Percentiles rank a stretch among this genome's conserved stretches.
Conservation (phyloP, 2,797 vertebrate species). For the Alcedo atthis region DNA sequence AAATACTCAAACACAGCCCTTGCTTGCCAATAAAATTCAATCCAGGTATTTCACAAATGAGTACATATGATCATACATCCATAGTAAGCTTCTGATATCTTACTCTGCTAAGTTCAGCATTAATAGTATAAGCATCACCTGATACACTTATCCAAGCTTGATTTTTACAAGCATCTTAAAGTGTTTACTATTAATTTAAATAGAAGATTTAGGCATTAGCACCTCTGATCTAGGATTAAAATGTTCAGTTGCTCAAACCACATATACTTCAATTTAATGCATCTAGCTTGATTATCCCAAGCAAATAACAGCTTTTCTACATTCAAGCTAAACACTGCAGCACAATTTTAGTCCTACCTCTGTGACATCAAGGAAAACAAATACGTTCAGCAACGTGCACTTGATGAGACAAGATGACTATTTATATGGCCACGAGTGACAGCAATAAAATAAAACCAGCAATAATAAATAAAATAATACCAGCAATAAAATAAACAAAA, state of each 20-base stretch:
- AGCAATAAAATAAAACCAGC: background rate
- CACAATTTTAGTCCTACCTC: background rate
- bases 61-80: background rate
- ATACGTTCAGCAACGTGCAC: rapidly evolving
- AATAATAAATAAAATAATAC: too few relatives aligned
- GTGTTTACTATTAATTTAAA: background rate
- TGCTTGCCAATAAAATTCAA: background rate
- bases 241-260: background rate
- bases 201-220: background rate
- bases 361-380: background rate
- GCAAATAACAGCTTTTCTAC: background rate
- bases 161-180: background rate
- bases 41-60: background rate
- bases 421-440: background rate
- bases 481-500: background rate
- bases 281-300: background rate
- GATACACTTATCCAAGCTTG: background rate
- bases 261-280: background rate
- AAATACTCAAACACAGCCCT: background rate
- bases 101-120: background rate
- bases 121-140: background rate
- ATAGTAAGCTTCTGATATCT: background rate
- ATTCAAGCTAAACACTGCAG: background rate
- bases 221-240: background rate
- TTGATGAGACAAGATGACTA: background rate